Percentiles rank a stretch among this genome's conserved stretches.
Conservation (phyloP, 2,113 vertebrate species). For the Saimiri boliviensis region DNA sequence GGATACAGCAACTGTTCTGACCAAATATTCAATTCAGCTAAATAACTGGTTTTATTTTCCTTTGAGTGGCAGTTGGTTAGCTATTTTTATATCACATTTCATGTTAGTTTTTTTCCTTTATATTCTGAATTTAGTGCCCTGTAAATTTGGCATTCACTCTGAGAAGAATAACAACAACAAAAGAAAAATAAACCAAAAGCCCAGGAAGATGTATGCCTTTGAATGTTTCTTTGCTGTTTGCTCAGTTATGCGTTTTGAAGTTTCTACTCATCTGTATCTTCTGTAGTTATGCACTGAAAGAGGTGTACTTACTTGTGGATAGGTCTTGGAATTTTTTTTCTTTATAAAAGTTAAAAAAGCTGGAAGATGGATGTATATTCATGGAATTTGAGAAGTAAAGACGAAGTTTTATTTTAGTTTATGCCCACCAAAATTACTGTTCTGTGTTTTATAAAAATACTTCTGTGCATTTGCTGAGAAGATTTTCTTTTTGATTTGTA, state of each 20-base stretch:
- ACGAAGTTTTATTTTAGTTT: not conserved
- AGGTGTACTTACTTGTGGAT: not conserved
- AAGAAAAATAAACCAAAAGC: not conserved
- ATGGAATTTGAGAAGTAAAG: slow-evolving; percentile 9
- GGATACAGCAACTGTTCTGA: not conserved
- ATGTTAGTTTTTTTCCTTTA: not conserved
- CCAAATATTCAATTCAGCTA: not conserved
- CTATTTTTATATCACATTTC: slow-evolving; percentile 1
- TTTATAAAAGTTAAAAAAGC: not conserved
- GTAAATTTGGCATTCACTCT: not conserved
- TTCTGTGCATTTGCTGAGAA: slow-evolving; percentile 14
- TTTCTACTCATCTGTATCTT: not conserved
- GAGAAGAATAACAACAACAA: not conserved
- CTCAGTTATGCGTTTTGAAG: not conserved
- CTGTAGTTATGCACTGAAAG: not conserved
- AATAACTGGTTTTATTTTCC: slow-evolving; percentile 24
- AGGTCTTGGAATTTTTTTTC: not conserved
- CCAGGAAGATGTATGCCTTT: not conserved
- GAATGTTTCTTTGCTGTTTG: not conserved
- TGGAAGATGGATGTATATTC: not conserved
- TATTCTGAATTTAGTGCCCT: not conserved
- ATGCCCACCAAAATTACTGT: not conserved
- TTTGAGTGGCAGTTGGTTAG: not conserved
- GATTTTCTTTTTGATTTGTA: slow-evolving; percentile 40
- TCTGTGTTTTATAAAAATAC: slow-evolving; percentile 30